Evolutionary conservation across 2,888 invertebrate species (phyloP).

Genomic region (Carpatolechia fugitivella): DNA sequence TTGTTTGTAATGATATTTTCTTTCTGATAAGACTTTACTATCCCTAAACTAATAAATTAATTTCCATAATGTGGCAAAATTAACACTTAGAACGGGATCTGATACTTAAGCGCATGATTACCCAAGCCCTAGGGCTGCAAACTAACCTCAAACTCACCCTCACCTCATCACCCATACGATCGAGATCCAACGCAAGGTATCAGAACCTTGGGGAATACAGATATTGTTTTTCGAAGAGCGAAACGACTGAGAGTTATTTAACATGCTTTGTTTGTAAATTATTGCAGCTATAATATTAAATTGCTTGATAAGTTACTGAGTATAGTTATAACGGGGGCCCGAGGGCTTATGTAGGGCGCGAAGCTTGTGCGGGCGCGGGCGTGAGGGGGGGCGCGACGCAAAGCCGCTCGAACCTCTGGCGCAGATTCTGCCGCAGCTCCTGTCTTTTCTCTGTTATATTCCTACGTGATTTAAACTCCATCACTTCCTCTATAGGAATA

Average conservation of each 20-base stretch:
- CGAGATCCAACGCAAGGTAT: too few species aligned
- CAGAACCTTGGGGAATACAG: too few species aligned
- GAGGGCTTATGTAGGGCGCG: neutral
- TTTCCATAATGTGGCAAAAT: neutral
- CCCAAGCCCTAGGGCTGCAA: too few species aligned
- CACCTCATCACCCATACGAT: too few species aligned
- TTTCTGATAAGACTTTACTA: slow-evolving; percentile 11
- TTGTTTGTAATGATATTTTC: too few species aligned
- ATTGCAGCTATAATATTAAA: neutral
- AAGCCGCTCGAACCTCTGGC: slow-evolving; percentile 89
- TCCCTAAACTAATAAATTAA: slow-evolving; percentile 2
- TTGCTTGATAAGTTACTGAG: slow-evolving; percentile 8
- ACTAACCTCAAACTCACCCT: neutral
- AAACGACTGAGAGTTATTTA: too few species aligned
- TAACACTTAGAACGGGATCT: neutral
- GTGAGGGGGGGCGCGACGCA: slow-evolving; percentile 78
- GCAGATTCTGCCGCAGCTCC: slow-evolving; percentile 88
- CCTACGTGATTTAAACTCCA: slow-evolving; percentile 90
- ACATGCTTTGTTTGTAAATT: neutral
- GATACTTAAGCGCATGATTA: too few species aligned
- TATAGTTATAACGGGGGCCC: slow-evolving; percentile 3
- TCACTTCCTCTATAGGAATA: slow-evolving; percentile 93
- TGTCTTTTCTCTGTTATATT: slow-evolving; percentile 89
- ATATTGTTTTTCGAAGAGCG: too few species aligned
- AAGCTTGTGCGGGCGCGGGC: slow-evolving; percentile 37